Evolutionary conservation across 23 tunicate species (phyloP), one percentile per base, ranked within the genome.

Genomic region (Ciona savignyi): DNA sequence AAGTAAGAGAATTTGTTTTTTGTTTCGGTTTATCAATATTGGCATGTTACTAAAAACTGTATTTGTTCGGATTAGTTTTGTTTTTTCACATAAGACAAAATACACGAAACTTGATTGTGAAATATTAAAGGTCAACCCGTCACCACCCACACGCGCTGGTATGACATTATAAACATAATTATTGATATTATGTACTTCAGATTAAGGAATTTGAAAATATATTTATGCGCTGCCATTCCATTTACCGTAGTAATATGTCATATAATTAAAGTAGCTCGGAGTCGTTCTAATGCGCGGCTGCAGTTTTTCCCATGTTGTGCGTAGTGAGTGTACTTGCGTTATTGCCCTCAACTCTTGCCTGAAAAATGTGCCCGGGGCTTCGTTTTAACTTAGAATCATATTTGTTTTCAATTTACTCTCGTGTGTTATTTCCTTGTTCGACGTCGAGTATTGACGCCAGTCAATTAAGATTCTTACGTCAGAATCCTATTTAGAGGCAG

Each of bases 121-220:
- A 42, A n/a, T n/a, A n/a, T n/a, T n/a, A n/a, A n/a, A n/a, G n/a
- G n/a, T n/a, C n/a, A n/a, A n/a, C n/a, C n/a, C n/a, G n/a, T n/a
- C n/a, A n/a, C n/a, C n/a, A n/a, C n/a, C n/a, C n/a, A n/a, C n/a
- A n/a, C n/a, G 22, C 28, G 56, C 15, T 6, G 56, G 56, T 42
- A 42, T 42, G 56, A 42, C 56, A 15, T 42, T 6, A 42, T 6
- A 6, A 42, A 42, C 56, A 9, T 15, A 23, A 64, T 64, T 25
- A 64, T 64, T 64, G 11, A 64, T 15, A 64, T 25, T 64, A 23
- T 23, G 27, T 64, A 64, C 68, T 64, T 23, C 68, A 64, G 28
- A 6, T 9, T 25, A 21, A 4, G 11, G 11, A 64, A 11, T 23
- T 6, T 21, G 22, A 23, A 42, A 15, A 42, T 15, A 23, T 61